Conservation (phyloP, 2,113 vertebrate genomes). For the Salminus brasiliensis region DNA sequence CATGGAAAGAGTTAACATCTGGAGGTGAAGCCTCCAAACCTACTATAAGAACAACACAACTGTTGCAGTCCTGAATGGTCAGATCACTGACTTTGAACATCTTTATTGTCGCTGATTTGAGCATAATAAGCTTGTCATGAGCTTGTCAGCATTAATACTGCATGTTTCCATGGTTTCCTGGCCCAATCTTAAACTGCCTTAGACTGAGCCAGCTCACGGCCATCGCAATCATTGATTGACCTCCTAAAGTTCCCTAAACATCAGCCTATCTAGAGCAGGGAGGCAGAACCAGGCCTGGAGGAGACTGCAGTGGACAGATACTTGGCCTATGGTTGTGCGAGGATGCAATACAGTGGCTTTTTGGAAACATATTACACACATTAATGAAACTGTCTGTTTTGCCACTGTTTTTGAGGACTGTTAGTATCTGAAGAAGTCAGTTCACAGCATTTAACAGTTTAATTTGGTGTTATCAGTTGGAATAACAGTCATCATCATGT, state of each 20-base stretch:
- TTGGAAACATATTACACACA: constrained; percentile 6
- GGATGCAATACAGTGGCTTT: background rate
- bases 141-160: background rate
- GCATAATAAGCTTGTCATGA: background rate
- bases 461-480: no score
- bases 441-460: no score
- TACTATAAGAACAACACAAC: background rate
- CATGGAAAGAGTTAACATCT: no score
- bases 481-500: no score
- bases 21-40: no score
- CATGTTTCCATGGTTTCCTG: background rate
- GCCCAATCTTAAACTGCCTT: background rate
- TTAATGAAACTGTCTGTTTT: background rate
- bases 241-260: background rate
- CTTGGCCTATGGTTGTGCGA: background rate
- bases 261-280: background rate
- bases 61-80: background rate
- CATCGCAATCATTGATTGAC: constrained; percentile 43
- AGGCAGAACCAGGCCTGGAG: background rate
- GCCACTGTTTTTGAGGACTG: background rate
- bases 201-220: background rate
- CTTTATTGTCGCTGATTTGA: background rate
- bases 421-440: background rate
- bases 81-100: background rate
- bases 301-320: constrained; percentile 16